Evolutionary conservation across 1,140 invertebrate species (phyloP), one percentile per base, ranked within the genome.

Genomic region (Gonatopus flavifemur): DNA sequence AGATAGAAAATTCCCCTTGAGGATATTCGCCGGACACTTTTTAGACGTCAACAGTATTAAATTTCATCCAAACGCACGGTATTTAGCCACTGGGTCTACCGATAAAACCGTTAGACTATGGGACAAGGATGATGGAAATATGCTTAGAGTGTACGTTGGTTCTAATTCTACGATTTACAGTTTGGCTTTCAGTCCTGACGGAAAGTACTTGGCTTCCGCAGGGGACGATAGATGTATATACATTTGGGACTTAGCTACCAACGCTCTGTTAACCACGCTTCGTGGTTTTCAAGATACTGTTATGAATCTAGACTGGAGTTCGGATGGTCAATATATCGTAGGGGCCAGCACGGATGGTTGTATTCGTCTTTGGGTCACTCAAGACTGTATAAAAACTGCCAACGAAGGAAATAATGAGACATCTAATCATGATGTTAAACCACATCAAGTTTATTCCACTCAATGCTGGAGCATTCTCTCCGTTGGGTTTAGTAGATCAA

Each of bases 31-130:
- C 35, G 92, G 91, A 12, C 92, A 95, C 70, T 86, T 84, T 55
- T 80, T 86, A 69, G 88, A 93, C 81, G 86, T 95, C 21, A 91
- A 92, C 73, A 83, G 87, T 62, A 81, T 91, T 18, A 84, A 84
- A 59, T 93, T 94, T 76, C 90, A 93, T 74, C 89, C 91, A 1
- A 93, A 91, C 72, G 84, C 86, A 48, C 82, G 83, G 57, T 92
- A 93, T 65, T 62, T 93, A 50, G 90, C 89, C 28, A 90, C 88
- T 1, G 89, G 88, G 12, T 89, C 89, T 15, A 79, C 83, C 9
- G 90, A 93, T 75, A 85, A 86, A 61, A 86, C 85, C 19, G 83
- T 93, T 42, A 80, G 89, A 21, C 70, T 93, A 48, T 93, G 90
- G 90, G 80, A 78, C 38, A 78, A 86, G 40, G 76, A 82, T 43